phyloP scores from a whole-genome alignment of 2,797 vertebrate genomes.

The Phrynocephalus forsythii region DNA sequence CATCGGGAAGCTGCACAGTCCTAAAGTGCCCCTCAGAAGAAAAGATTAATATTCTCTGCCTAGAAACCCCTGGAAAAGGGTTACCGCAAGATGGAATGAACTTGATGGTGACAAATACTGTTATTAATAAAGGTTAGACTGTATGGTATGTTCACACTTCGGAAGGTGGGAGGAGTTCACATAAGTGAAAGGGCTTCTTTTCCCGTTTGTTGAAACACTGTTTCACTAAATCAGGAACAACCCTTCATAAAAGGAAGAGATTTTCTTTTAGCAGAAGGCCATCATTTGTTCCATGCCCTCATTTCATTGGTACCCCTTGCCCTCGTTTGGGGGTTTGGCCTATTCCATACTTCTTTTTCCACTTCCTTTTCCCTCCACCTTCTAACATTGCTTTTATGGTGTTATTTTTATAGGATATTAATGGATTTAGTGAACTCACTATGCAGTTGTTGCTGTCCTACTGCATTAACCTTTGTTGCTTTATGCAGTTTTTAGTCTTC shows the following conservation, averaged over 20 bases:
- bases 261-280: not conserved
- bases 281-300: not conserved
- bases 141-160: no score
- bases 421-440: no score
- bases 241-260: not conserved
- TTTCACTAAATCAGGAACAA: not conserved
- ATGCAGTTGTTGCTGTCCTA: no score
- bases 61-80: no score
- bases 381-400: not conserved
- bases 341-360: not conserved
- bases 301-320: not conserved
- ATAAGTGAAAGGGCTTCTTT: not conserved
- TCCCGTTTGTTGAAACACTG: not conserved
- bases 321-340: no score
- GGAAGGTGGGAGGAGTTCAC: not conserved
- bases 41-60: no score
- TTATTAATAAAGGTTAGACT: not conserved
- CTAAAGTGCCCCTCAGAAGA: no score
- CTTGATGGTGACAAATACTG: no score
- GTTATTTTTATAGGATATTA: not conserved
- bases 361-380: not conserved
- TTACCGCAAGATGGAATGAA: no score
- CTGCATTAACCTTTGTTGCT: no score
- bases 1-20: no score
- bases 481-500: no score